Evolutionary conservation across 2,113 vertebrate genomes (phyloP).

Genomic region (Elgaria multicarinata): DNA sequence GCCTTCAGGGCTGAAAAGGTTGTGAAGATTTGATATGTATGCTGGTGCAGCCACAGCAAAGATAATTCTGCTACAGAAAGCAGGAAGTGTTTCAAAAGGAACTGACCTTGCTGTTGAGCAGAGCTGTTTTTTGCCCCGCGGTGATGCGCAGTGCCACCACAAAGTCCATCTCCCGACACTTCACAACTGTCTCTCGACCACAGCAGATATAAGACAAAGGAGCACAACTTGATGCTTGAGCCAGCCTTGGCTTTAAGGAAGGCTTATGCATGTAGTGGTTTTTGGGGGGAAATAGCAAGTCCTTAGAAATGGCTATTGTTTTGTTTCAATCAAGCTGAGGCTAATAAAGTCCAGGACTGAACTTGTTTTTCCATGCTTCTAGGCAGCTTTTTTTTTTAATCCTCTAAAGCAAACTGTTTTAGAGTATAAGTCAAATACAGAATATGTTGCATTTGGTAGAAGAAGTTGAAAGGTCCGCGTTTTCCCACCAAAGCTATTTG

Average conservation of each 20-base stretch:
- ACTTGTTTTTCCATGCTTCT: slow-evolving; percentile 66
- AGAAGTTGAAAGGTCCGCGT: slow-evolving; percentile 87
- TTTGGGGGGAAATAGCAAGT: slow-evolving; percentile 66
- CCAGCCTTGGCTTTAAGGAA: slow-evolving; percentile 59
- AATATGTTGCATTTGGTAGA: slow-evolving; percentile 80
- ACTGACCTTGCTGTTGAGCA: neutral
- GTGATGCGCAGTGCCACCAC: neutral
- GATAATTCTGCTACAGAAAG: neutral
- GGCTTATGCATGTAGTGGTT: slow-evolving; percentile 69
- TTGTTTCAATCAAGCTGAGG: slow-evolving; percentile 61
- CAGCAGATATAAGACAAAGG: slow-evolving; percentile 59
- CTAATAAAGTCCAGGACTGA: slow-evolving; percentile 73
- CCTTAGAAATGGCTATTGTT: slow-evolving; percentile 76
- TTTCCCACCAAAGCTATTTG: slow-evolving; percentile 89
- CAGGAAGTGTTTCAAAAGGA: neutral
- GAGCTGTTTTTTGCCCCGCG: neutral
- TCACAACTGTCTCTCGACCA: neutral
- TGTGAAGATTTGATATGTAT: neutral
- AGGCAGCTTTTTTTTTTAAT: slow-evolving; percentile 76
- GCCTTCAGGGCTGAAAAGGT: too few relatives aligned
- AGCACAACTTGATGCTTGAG: slow-evolving; percentile 39
- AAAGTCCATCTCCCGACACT: neutral
- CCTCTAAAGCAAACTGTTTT: slow-evolving; percentile 78
- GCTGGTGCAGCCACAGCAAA: neutral
- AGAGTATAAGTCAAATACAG: slow-evolving; percentile 80